Conservation (phyloP, 1,140 invertebrate genomes). For the Scaptomyza hsui region DNA sequence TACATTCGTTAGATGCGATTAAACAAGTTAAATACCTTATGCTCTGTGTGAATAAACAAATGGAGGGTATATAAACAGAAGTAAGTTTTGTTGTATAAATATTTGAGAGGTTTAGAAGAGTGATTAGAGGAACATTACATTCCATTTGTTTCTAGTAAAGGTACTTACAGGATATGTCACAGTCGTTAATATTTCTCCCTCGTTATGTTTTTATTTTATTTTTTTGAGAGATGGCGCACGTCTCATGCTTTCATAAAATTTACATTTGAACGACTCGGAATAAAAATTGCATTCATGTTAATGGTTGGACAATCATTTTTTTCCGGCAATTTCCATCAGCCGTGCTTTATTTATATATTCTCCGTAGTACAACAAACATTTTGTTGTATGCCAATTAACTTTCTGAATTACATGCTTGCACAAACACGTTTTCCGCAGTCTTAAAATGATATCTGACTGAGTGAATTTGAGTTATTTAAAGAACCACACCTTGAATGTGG, state of each 20-base stretch:
- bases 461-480: neutral
- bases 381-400: conserved; percentile 5
- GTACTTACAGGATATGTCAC: neutral
- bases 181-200: no score
- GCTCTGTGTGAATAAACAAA: neutral
- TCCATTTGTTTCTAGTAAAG: no score
- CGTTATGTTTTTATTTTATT: no score
- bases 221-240: conserved; percentile 32
- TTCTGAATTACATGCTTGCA: conserved; percentile 2
- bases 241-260: conserved; percentile 73
- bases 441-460: neutral
- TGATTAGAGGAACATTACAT: neutral
- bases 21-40: conserved; percentile 5
- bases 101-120: no score
- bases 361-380: neutral
- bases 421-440: neutral
- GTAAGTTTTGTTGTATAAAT: no score
- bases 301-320: conserved; percentile 46
- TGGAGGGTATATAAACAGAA: neutral
- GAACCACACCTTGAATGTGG: neutral
- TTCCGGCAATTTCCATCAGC: conserved; percentile 8
- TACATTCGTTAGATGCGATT: neutral
- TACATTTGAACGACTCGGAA: conserved; percentile 70
- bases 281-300: conserved; percentile 71
- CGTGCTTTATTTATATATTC: neutral